Conservation (phyloP, 2,113 vertebrate genomes). For the Oncorhynchus nerka region DNA sequence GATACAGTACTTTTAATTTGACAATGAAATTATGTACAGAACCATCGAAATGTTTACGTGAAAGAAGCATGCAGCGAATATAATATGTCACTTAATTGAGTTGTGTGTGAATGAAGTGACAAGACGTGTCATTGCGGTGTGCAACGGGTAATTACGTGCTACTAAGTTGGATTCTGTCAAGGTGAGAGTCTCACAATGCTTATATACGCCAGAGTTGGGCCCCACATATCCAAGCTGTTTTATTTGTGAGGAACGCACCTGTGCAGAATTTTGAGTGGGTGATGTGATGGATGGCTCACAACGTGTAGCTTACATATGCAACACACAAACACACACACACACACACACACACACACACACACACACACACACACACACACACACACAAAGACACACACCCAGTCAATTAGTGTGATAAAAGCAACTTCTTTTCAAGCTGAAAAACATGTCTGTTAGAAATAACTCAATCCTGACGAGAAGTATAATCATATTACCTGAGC, state of each 20-base stretch:
- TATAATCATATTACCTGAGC: slow-evolving; percentile 71
- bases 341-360: background rate
- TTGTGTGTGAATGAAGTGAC: slow-evolving; percentile 69
- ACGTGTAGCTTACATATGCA: background rate
- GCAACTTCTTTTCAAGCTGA: slow-evolving; percentile 65
- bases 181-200: slow-evolving; percentile 47
- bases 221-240: slow-evolving; percentile 21
- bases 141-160: slow-evolving; percentile 65
- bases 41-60: slow-evolving; percentile 57
- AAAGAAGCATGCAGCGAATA: slow-evolving; percentile 58
- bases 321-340: background rate
- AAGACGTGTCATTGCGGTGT: slow-evolving; percentile 62
- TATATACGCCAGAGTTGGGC: background rate
- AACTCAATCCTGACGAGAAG: slow-evolving; percentile 65
- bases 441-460: slow-evolving; percentile 65
- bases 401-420: slow-evolving; percentile 60
- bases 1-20: slow-evolving; percentile 28
- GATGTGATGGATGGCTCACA: too few relatives aligned
- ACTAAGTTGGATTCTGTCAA: slow-evolving; percentile 56
- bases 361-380: background rate
- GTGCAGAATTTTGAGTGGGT: slow-evolving; percentile 20
- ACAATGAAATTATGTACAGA: slow-evolving; percentile 53
- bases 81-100: slow-evolving; percentile 68
- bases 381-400: background rate
- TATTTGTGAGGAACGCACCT: slow-evolving; percentile 25